Evolutionary conservation across 2,888 invertebrate species (phyloP).

Genomic region (Xiphydria camelus): DNA sequence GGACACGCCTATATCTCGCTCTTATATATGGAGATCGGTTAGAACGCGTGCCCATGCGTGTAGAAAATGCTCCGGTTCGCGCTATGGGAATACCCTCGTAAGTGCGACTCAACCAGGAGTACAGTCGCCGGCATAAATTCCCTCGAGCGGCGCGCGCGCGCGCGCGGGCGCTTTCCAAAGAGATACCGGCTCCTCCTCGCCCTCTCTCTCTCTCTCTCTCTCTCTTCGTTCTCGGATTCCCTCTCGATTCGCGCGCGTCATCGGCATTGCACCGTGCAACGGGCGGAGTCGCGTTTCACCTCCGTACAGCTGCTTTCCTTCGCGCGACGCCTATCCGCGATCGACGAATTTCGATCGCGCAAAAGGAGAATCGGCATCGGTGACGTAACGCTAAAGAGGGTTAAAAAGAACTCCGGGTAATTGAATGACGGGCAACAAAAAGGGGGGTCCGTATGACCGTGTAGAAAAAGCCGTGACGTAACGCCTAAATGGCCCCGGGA

Average conservation of each 20-base stretch:
- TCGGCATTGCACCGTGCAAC: background rate
- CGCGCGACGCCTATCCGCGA: slow-evolving; percentile 18
- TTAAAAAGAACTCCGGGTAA: too few species aligned
- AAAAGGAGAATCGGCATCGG: too few species aligned
- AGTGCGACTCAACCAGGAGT: background rate
- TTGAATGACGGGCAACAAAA: too few species aligned
- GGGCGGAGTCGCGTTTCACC: slow-evolving; percentile 10
- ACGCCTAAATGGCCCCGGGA: too few species aligned
- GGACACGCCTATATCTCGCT: slow-evolving; percentile 23
- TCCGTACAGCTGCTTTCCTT: slow-evolving; percentile 18
- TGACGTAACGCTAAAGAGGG: too few species aligned
- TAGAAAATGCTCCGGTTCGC: slow-evolving; percentile 24
- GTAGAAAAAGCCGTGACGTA: too few species aligned
- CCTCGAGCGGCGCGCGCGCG: background rate
- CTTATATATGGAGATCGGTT: slow-evolving; percentile 29
- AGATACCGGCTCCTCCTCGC: background rate
- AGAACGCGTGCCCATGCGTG: slow-evolving; percentile 15
- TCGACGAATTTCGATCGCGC: too few species aligned
- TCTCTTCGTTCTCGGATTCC: background rate
- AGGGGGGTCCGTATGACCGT: too few species aligned
- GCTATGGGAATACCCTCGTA: slow-evolving; percentile 22
- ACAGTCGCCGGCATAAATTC: slow-evolving; percentile 1
- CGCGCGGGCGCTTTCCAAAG: slow-evolving; percentile 2
- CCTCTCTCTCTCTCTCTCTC: background rate
- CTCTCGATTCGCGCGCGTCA: background rate